phyloP scores from a whole-genome alignment of 2,797 vertebrate species.

The Sebastes steindachneri region DNA sequence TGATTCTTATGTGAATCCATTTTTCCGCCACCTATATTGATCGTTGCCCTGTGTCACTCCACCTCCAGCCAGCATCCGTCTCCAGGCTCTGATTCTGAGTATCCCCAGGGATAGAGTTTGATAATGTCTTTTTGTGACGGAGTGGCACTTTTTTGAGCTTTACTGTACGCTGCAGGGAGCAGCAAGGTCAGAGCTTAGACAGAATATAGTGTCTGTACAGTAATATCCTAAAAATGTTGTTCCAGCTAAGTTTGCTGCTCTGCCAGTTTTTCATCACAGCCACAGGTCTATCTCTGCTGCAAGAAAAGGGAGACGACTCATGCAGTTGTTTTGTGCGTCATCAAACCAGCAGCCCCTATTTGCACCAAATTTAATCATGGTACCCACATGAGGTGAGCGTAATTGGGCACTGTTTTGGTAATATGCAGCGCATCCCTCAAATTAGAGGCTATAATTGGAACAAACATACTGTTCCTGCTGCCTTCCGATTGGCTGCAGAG shows the following conservation, averaged over 20 bases:
- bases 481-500: constrained; percentile 38
- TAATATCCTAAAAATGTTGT: constrained; percentile 1
- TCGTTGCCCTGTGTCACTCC: neutral
- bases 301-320: neutral
- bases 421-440: constrained; percentile 47
- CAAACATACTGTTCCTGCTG: constrained; percentile 46
- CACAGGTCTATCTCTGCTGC: neutral
- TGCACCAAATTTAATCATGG: constrained; percentile 53
- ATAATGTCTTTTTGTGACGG: neutral
- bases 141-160: neutral
- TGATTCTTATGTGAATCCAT: neutral
- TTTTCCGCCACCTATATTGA: neutral
- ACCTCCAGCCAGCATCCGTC: neutral
- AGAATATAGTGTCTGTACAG: neutral
- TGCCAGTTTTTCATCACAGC: constrained; percentile 1
- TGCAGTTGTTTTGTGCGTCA: constrained; percentile 21
- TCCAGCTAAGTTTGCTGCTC: neutral
- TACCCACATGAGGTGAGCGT: constrained; percentile 51
- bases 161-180: neutral
- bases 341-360: constrained; percentile 20
- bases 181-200: neutral
- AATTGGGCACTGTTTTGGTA: constrained; percentile 62
- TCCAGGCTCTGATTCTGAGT: neutral
- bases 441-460: constrained; percentile 60
- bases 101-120: neutral